A percentile compares a stretch with the other conserved stretches of the same genome.
These are phyloP conservation scores for Amaurobius ferox DNA, from an alignment of 2,888 invertebrate species.

Conservation along the genomic window DNA sequence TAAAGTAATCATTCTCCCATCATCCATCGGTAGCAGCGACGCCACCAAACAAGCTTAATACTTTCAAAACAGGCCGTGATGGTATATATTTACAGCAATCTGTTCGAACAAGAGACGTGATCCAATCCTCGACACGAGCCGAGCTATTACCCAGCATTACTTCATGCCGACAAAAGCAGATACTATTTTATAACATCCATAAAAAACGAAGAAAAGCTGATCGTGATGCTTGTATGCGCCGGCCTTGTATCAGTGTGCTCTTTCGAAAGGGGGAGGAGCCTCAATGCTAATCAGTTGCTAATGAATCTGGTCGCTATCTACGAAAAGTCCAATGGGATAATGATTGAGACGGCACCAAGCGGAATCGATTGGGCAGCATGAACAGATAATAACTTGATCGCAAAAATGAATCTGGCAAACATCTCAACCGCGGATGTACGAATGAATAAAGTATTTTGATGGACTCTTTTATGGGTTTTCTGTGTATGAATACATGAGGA, in stretches of 20 bases:
- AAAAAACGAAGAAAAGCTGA: neutral
- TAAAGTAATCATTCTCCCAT: too few species aligned
- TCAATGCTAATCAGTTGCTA: slow-evolving; percentile 12
- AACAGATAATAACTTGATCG: slow-evolving; percentile 12
- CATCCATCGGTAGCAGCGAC: neutral
- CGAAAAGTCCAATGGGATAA: neutral
- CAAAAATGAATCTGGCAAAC: neutral
- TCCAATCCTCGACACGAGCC: neutral
- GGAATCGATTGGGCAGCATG: neutral
- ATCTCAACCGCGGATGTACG: too few species aligned
- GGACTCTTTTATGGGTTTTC: neutral
- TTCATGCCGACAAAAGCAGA: neutral
- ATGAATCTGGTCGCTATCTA: slow-evolving; percentile 11
- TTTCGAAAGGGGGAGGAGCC: neutral
- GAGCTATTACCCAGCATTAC: neutral
- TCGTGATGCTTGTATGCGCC: slow-evolving; percentile 3
- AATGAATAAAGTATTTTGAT: neutral
- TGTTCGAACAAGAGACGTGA: neutral
- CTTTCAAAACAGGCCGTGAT: neutral
- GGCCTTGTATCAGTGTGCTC: neutral
- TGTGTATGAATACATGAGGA: too few species aligned
- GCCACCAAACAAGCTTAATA: neutral
- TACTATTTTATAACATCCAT: neutral
- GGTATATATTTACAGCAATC: neutral
- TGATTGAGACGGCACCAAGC: neutral